Evolutionary conservation across 23 tunicate species (phyloP).

Genomic region (Ciona savignyi): DNA sequence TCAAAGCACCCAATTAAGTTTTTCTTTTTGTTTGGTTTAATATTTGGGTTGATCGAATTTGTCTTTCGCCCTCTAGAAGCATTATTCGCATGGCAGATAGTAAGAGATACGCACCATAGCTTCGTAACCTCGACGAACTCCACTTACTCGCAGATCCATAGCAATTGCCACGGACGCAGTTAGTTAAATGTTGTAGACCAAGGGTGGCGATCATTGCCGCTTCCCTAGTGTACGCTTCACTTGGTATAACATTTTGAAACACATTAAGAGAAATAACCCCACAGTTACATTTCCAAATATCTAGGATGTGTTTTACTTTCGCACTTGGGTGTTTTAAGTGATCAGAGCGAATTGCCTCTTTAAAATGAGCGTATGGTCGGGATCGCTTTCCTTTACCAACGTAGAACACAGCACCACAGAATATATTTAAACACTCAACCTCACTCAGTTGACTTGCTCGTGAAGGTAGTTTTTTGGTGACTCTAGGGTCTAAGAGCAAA

Average conservation of each 20-base stretch:
- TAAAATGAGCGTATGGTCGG: constrained; percentile 74
- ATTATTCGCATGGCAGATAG: constrained; percentile 61
- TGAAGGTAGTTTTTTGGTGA: constrained; percentile 54
- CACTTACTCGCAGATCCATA: constrained; percentile 65
- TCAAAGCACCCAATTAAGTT: too few relatives aligned
- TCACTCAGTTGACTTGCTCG: constrained; percentile 52
- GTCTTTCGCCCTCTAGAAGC: constrained; percentile 82
- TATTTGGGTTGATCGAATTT: constrained; percentile 26
- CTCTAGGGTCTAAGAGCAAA: constrained; percentile 81
- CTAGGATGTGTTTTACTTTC: constrained; percentile 64
- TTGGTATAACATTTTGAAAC: constrained; percentile 63
- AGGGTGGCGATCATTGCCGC: constrained; percentile 93
- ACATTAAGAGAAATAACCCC: constrained; percentile 80
- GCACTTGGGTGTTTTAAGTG: constrained; percentile 5
- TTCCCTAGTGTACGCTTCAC: constrained; percentile 86
- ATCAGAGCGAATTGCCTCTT: constrained; percentile 34
- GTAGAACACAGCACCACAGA: constrained; percentile 72
- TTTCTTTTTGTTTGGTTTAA: neutral
- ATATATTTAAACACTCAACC: constrained; percentile 49
- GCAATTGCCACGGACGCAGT: constrained; percentile 50
- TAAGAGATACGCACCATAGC: constrained; percentile 58
- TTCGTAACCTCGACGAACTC: constrained; percentile 34
- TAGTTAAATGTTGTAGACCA: constrained; percentile 76
- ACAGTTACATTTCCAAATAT: constrained; percentile 55
- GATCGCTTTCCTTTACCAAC: constrained; percentile 85